Percentiles rank a stretch among this genome's conserved stretches.
These are phyloP conservation scores for Tipula unca DNA, from an alignment of 2,888 invertebrate genomes.

Conservation along the genomic window DNA sequence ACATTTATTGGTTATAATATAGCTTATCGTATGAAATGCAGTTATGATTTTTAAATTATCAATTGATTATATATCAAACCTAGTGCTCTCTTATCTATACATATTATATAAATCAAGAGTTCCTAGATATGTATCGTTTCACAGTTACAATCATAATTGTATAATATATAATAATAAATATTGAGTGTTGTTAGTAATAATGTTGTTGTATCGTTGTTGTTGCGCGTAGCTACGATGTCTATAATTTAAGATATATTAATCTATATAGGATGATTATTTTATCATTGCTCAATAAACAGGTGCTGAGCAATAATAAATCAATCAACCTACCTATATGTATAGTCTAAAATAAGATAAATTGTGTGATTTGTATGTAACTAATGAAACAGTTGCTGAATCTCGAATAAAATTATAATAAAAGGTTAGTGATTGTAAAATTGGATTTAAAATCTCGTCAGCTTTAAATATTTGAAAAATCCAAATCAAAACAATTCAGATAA, in stretches of 20 bases:
- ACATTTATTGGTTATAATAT: background rate
- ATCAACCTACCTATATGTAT: background rate
- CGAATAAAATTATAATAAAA: background rate
- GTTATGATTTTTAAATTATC: background rate
- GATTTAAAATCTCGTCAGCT: background rate
- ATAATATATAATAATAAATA: background rate
- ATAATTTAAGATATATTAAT: background rate
- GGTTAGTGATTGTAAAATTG: background rate
- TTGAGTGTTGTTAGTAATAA: background rate
- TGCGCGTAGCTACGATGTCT: background rate
- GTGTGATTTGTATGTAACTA: background rate
- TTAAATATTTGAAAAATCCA: too few species aligned
- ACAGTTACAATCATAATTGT: background rate
- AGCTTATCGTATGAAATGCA: background rate
- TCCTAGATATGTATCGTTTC: background rate
- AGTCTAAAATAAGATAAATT: background rate
- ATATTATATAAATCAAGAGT: background rate
- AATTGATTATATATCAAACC: background rate
- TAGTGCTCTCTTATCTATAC: background rate
- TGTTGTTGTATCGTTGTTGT: background rate
- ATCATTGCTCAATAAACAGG: background rate
- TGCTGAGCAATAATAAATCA: background rate
- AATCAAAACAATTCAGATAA: background rate
- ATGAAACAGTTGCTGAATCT: background rate
- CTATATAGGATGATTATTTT: background rate